Conservation (phyloP, 2,797 vertebrate species). For the Craterocephalus amniculus region DNA sequence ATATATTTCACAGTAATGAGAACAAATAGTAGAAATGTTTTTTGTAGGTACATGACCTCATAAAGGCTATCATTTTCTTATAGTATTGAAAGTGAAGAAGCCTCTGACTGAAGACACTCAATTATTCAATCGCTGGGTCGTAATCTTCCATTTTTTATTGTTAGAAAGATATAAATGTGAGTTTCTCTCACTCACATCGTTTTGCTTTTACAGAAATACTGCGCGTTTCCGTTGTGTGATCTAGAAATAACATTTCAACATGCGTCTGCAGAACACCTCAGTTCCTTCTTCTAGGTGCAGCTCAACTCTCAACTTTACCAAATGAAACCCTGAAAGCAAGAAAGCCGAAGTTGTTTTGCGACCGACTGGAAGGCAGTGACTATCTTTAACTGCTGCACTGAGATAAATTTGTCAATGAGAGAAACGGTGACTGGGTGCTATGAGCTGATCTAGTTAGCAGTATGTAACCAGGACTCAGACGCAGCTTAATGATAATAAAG, state of each 20-base stretch:
- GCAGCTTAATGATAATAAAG: fast-evolving
- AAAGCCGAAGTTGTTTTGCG: background rate
- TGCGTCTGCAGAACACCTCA: background rate
- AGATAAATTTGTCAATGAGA: background rate
- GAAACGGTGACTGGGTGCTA: background rate
- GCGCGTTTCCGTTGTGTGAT: background rate
- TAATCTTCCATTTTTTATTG: too few relatives aligned
- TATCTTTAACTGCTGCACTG: background rate
- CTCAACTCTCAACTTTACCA: background rate
- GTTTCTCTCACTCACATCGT: too few relatives aligned
- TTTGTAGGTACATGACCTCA: too few relatives aligned
- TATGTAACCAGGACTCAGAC: background rate
- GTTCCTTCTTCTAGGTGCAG: too few relatives aligned
- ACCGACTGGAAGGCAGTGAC: background rate
- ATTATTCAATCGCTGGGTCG: too few relatives aligned
- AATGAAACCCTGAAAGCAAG: background rate
- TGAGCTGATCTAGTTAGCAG: background rate
- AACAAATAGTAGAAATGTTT: too few relatives aligned
- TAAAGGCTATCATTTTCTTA: too few relatives aligned
- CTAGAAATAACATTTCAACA: background rate
- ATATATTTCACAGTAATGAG: too few relatives aligned
- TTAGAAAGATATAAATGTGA: too few relatives aligned
- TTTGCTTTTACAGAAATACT: background rate
- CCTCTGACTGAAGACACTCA: too few relatives aligned
- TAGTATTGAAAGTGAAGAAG: too few relatives aligned